phyloP scores from a whole-genome alignment of 1,140 invertebrate species.

The Ceratina calcarata region DNA sequence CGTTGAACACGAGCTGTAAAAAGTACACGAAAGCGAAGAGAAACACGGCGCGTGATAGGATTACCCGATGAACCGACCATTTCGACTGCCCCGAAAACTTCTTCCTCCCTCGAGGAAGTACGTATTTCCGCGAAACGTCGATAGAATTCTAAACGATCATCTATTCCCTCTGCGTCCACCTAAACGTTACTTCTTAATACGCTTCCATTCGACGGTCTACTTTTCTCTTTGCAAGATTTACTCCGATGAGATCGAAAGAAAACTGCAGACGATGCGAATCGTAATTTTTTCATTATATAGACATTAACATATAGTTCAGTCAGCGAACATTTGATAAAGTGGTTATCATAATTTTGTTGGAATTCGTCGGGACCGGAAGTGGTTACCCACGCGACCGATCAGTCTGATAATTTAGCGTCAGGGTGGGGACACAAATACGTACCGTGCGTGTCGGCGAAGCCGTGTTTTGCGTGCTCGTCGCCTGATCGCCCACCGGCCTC shows the following conservation, averaged over 20 bases:
- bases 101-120: constrained; percentile 57
- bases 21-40: constrained; percentile 47
- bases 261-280: no score
- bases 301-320: neutral
- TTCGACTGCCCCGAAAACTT: constrained; percentile 8
- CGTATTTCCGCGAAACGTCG: constrained; percentile 63
- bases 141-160: constrained; percentile 68
- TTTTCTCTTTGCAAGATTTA: no score
- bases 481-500: constrained; percentile 50
- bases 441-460: constrained; percentile 33
- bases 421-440: constrained; percentile 1
- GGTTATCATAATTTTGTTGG: neutral
- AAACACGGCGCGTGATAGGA: constrained; percentile 52
- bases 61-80: constrained; percentile 41
- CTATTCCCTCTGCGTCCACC: constrained; percentile 35
- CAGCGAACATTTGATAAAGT: neutral
- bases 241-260: no score
- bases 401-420: constrained; percentile 58
- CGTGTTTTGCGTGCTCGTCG: constrained; percentile 11
- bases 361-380: constrained; percentile 62
- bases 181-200: no score
- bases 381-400: constrained; percentile 62
- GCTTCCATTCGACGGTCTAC: no score
- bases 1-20: constrained; percentile 46
- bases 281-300: no score